Evolutionary conservation across 2,797 vertebrate genomes (phyloP), one percentile per base, ranked within the genome.

Genomic region (Cryptoprocta ferox): DNA sequence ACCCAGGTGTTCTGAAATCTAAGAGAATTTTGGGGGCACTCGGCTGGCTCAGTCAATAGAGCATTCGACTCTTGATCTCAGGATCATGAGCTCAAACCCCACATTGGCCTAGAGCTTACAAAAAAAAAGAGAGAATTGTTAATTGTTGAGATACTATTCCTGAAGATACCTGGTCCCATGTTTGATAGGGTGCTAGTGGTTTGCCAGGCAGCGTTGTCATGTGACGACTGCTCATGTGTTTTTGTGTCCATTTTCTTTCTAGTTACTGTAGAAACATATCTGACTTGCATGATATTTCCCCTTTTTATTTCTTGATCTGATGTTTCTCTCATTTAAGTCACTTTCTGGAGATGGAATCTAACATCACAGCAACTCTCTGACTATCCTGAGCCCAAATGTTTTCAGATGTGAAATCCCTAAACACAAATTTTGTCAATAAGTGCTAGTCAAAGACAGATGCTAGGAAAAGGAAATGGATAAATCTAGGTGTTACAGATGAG

Each of bases 361-460:
- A 81, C 59, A 89, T 45, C 56, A 37, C 19, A 85, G 42, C 32
- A 63, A 91, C 28, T 66, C 14, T 16, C 14, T 84, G 53, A 80
- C 32, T 50, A 26, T 92, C 85, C 79, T 2, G 61, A 42, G 63
- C 28, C 76, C 59, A 48, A 56, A 65, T 85, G 24, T 91, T 82
- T 37, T 91, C 9, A 26, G 79, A 61, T 19, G 32, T 28, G 56
- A 94, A 94, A 76, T 80, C 76, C 81, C 45, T 89, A 39, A 61
- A 6, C 4, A 2, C 73, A 83, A 68, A 88, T 94, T 94, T 96
- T 81, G 59, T 89, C 75, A 63, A 48, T 11, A 59, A 80, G 50
- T 85, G 26, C 42, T 95, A 89, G 48, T 91, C 80, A 96, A 91
- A 89, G 59, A 71, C 92, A 96, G 92, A 80, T 68, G 26, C n/a